Conservation (phyloP, 1,140 invertebrate species). For the Onthophagus taurus region DNA sequence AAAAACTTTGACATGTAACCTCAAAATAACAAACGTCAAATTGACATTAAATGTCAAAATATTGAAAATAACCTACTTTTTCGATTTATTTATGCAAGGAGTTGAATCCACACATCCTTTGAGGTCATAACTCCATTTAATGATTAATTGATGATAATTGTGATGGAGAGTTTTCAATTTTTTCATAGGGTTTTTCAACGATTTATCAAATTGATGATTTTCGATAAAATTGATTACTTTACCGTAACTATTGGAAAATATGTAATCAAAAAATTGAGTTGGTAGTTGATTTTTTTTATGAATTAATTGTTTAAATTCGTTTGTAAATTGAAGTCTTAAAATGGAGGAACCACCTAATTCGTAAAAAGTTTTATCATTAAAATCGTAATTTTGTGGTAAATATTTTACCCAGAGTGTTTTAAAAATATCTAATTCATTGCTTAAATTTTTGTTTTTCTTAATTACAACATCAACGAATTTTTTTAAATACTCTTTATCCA, state of each 20-base stretch:
- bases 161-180: no score
- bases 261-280: conserved; percentile 25
- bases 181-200: no score
- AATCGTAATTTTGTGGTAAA: conserved; percentile 26
- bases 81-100: conserved; percentile 44
- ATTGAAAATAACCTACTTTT: conserved; percentile 35
- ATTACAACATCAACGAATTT: no score
- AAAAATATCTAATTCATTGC: no score
- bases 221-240: conserved; percentile 7
- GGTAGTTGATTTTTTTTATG: conserved; percentile 2
- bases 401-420: conserved; percentile 32
- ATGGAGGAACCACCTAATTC: conserved; percentile 43
- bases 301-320: conserved; percentile 28
- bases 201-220: conserved; percentile 16
- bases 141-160: no score
- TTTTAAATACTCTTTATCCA: conserved; percentile 33
- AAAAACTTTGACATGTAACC: background rate
- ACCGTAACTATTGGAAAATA: conserved; percentile 6
- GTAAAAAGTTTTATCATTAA: conserved; percentile 37
- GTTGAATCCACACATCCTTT: conserved; percentile 65
- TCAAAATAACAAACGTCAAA: background rate
- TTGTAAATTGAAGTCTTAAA: conserved; percentile 38
- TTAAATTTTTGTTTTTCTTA: no score
- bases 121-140: conserved; percentile 49
- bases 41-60: conserved; percentile 1